Percentiles rank a stretch among this genome's conserved stretches.
Evolutionary conservation across 2,797 vertebrate species (phyloP).

Genomic region (Netta rufina): DNA sequence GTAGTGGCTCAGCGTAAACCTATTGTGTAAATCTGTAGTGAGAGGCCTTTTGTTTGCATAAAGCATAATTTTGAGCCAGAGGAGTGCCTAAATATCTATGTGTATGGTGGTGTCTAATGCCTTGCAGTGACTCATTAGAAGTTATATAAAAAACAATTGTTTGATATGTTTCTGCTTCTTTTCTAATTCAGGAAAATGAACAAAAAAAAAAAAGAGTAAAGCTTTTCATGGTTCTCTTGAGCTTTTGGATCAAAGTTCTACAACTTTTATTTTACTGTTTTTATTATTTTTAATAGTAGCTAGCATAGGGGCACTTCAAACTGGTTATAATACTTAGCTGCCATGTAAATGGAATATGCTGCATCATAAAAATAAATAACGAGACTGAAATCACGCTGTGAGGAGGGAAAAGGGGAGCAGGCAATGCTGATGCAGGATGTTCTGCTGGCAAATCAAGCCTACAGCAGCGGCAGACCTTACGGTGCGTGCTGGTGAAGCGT

Average conservation of each 20-base stretch:
- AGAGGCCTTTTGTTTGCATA: slow-evolving; percentile 36
- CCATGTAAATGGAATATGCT: neutral
- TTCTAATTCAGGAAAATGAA: neutral
- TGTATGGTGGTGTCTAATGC: neutral
- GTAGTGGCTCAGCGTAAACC: slow-evolving; percentile 62
- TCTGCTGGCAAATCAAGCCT: neutral
- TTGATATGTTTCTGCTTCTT: neutral
- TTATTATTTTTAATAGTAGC: neutral
- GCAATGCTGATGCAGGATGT: rapidly evolving
- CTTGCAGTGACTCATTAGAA: neutral
- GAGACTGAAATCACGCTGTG: neutral
- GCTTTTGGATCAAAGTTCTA: neutral
- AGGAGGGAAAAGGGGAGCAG: neutral
- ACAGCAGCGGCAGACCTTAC: neutral
- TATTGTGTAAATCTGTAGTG: slow-evolving; percentile 68
- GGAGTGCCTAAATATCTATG: neutral
- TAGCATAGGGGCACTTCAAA: neutral
- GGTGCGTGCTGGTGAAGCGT: rapidly evolving
- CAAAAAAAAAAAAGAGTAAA: neutral
- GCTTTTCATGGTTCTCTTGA: neutral
- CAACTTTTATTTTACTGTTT: neutral
- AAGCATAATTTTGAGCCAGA: slow-evolving; percentile 26
- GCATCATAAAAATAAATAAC: neutral
- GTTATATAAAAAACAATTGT: neutral
- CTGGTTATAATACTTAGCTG: neutral